phyloP scores from a whole-genome alignment of 2,797 vertebrate species.

The Poliocrania exsul region DNA sequence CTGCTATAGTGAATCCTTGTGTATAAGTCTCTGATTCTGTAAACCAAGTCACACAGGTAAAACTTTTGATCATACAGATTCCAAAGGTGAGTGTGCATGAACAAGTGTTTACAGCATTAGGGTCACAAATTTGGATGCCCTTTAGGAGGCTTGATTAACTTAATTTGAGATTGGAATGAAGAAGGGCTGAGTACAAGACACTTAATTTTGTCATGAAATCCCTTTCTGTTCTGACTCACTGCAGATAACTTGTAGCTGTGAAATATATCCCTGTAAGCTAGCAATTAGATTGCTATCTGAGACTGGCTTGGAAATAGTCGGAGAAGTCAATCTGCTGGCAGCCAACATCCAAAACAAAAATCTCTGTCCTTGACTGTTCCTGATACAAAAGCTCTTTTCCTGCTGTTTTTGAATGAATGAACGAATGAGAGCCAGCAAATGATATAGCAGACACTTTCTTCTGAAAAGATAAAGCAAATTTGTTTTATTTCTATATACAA shows the following conservation, averaged over 20 bases:
- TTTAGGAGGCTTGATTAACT: neutral
- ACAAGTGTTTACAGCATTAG: neutral
- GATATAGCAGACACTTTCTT: conserved; percentile 34
- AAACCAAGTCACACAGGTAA: neutral
- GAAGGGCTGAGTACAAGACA: neutral
- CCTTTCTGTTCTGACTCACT: neutral
- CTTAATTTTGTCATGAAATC: neutral
- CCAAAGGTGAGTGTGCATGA: neutral
- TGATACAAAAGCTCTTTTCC: conserved; percentile 35
- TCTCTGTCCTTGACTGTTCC: conserved; percentile 40
- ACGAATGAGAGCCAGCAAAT: neutral
- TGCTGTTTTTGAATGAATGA: conserved; percentile 39
- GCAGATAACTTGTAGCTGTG: neutral
- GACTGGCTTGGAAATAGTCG: conserved; percentile 1
- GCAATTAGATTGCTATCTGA: neutral
- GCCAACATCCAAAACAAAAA: conserved; percentile 8
- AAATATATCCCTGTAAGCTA: neutral
- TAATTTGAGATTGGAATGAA: neutral
- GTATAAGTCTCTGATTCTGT: neutral
- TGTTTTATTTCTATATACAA: conserved; percentile 13
- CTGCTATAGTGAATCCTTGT: neutral
- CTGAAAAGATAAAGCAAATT: conserved; percentile 29
- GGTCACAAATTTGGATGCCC: neutral
- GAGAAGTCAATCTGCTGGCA: conserved; percentile 27
- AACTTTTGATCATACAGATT: neutral